Percentiles rank a stretch among this genome's conserved stretches.
These are phyloP conservation scores for Palythoa grandis DNA, from an alignment of 92 coral and sea anemone species.

Conservation along the genomic window DNA sequence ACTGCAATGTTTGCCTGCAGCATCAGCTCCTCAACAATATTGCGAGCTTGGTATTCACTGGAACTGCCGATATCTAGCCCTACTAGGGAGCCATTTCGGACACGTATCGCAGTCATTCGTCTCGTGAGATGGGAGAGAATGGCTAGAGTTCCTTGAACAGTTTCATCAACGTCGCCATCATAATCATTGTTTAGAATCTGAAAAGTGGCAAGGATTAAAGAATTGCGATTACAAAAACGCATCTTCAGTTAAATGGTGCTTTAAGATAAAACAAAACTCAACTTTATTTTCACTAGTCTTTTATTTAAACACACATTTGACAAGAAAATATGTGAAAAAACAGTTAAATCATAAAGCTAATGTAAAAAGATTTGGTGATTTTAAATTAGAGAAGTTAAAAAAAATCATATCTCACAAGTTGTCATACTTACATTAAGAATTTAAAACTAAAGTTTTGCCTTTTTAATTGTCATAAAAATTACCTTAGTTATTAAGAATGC, in stretches of 20 bases:
- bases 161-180: conserved; percentile 45
- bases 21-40: conserved; percentile 89
- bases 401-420: no score
- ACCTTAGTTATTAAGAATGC: no score
- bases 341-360: no score
- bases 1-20: conserved; percentile 75
- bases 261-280: not conserved
- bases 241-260: not conserved
- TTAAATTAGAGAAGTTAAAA: no score
- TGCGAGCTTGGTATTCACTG: conserved; percentile 47
- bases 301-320: no score
- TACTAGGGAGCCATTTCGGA: conserved; percentile 64
- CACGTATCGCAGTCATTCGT: conserved; percentile 79
- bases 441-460: no score
- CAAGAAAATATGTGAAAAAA: no score
- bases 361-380: no score
- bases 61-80: conserved; percentile 16
- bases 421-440: no score
- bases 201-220: not conserved
- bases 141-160: conserved; percentile 51
- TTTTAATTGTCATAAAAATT: no score
- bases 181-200: conserved; percentile 56
- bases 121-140: conserved; percentile 73
- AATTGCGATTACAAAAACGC: not conserved
- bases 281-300: no score